A percentile compares a stretch with the other conserved stretches of the same genome.
Evolutionary conservation across 37 sponge, comb jelly and placozoan genomes (phyloP).

Genomic region (Tethya wilhelma): DNA sequence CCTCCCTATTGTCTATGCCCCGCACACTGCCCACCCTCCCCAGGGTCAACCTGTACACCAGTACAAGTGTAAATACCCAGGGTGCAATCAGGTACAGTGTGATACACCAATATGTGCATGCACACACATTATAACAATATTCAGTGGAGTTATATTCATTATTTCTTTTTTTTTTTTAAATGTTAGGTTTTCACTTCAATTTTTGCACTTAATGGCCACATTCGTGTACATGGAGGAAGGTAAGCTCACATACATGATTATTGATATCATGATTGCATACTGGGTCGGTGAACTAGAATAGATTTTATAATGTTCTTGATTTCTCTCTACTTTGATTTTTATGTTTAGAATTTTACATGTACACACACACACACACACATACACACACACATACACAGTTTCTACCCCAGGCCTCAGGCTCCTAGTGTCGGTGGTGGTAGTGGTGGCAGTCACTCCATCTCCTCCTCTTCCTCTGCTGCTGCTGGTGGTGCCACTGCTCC

Average conservation of each 20-base stretch:
- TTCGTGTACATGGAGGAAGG: slow-evolving; percentile 87
- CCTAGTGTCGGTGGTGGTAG: background rate
- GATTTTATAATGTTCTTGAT: too few species aligned
- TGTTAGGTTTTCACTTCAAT: slow-evolving; percentile 69
- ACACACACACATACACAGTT: background rate
- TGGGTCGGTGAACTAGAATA: too few species aligned
- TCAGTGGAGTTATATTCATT: background rate
- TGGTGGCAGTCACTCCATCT: background rate
- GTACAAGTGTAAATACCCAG: slow-evolving; percentile 75
- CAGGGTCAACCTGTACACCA: slow-evolving; percentile 30
- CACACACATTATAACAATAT: background rate
- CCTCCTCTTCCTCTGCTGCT: background rate
- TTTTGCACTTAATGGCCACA: slow-evolving; percentile 87
- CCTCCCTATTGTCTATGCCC: slow-evolving; percentile 46
- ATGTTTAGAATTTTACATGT: too few species aligned
- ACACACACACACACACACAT: too few species aligned
- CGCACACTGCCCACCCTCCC: slow-evolving; percentile 24
- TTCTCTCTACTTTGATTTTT: too few species aligned
- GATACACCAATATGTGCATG: background rate
- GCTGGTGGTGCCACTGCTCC: background rate
- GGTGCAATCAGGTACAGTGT: slow-evolving; percentile 55
- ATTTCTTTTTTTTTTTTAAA: background rate
- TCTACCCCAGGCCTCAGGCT: background rate
- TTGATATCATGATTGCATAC: too few species aligned
- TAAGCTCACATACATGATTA: too few species aligned